These are phyloP conservation scores for Gonioctena quinquepunctata DNA, from an alignment of 1,140 invertebrate species.

Conservation along the genomic window DNA sequence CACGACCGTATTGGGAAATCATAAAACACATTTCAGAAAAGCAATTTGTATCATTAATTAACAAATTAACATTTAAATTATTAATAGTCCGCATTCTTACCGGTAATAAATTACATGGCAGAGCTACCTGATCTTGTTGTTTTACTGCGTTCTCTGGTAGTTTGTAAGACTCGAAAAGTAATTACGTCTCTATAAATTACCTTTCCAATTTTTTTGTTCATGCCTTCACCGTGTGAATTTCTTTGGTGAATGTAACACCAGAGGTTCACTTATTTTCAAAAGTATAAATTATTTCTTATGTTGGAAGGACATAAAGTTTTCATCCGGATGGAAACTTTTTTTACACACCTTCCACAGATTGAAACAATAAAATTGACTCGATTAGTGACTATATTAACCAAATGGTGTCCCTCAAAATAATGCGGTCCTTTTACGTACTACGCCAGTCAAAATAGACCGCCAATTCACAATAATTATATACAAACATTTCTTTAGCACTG, in stretches of 20 bases:
- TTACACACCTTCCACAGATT: no score
- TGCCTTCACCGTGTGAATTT: constrained; percentile 16
- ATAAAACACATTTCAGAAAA: constrained; percentile 53
- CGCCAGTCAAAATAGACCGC: no score
- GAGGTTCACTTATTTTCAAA: no score
- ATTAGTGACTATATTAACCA: no score
- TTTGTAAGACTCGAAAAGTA: constrained; percentile 18
- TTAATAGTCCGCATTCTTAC: constrained; percentile 48
- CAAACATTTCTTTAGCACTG: no score
- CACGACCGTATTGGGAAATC: constrained; percentile 43
- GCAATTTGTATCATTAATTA: constrained; percentile 57
- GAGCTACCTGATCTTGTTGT: constrained; percentile 35
- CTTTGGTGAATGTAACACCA: constrained; percentile 12
- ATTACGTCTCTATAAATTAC: constrained; percentile 25
- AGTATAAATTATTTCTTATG: no score
- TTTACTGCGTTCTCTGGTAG: constrained; percentile 17
- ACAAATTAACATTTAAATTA: constrained; percentile 57
- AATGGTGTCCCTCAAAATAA: no score
- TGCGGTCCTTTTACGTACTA: no score
- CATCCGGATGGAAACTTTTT: no score
- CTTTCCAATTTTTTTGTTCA: constrained; percentile 16
- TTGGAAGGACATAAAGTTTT: no score
- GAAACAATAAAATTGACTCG: no score
- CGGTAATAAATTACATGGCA: constrained; percentile 37
- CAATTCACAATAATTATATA: no score